Conservation (phyloP, 2,888 invertebrate genomes). For the Tinea semifulvella region DNA sequence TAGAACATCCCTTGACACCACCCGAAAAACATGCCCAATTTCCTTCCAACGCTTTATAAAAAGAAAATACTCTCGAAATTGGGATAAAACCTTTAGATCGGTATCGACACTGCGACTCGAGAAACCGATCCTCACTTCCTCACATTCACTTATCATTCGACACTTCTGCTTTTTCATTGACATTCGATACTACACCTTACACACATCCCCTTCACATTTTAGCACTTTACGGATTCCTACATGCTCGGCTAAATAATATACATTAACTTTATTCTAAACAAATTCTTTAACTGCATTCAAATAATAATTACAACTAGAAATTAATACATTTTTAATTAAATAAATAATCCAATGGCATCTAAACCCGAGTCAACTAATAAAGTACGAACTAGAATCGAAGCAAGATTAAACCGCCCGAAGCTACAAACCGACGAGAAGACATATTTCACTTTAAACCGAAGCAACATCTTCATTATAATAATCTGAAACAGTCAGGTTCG, state of each 20-base stretch:
- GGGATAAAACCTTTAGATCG: constrained; percentile 46
- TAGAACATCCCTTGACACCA: constrained; percentile 30
- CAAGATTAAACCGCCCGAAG: neutral
- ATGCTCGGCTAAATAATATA: no score
- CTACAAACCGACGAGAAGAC: neutral
- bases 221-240: no score
- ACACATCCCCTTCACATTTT: no score
- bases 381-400: neutral
- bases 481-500: constrained; percentile 11
- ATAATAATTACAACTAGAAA: no score
- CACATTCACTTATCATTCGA: constrained; percentile 43
- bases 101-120: constrained; percentile 45
- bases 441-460: constrained; percentile 5
- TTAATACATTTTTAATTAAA: no score
- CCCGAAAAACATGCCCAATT: constrained; percentile 39
- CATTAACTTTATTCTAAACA: no score
- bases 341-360: no score
- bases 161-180: constrained; percentile 20
- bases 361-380: no score
- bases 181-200: neutral
- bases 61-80: constrained; percentile 35
- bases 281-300: no score
- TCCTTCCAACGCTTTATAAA: constrained; percentile 29
- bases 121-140: constrained; percentile 48
- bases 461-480: constrained; percentile 8